Evolutionary conservation across 2,113 vertebrate genomes (phyloP), one percentile per base, ranked within the genome.

Genomic region (Brachypodius melanocephalos): DNA sequence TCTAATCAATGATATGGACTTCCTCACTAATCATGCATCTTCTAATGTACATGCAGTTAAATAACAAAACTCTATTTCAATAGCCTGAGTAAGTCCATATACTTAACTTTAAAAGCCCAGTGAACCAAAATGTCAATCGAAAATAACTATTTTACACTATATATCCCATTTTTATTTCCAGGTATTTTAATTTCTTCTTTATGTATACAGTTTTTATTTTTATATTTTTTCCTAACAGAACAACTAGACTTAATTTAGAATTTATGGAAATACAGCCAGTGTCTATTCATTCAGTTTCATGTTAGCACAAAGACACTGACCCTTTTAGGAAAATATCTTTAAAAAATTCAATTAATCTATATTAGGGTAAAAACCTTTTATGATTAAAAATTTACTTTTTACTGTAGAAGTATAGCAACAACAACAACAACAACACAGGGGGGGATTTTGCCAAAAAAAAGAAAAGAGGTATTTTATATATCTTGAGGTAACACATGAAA

Each of bases 1-100:
- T 77, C 40, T 90, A 95, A 90, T 88, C 79, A 93, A 62, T 89
- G n/a, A 58, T 48, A 32, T 48, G 22, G 48, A 85, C 79, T 92
- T 93, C 88, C 88, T 93, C 54, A n/a, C 24, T 92, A 74, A 71
- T 71, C 76, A 61, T 38, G 10, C 28, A 77, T 77, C 34, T 63
- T 24, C 34, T 79, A 90, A 79, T 43, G 75, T 38, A 49, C 29
- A 38, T 54, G 46, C 10, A 90, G 63, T 71, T 80, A 86, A 88
- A 83, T 54, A 90, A 91, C 62, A 88, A 82, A 88, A 66, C 17
- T 40, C 17, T 66, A 15, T 49, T 90, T 38, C 45, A 65, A 51
- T 55, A 61, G 25, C 15, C 29, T 85, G 72, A 90, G 16, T 77
- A 48, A 65, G 19, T 69, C 7, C 15, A 34, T 62, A 42, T 20